These are phyloP conservation scores for Sebastes trivittatus DNA, from an alignment of 2,797 vertebrate genomes.

Conservation along the genomic window DNA sequence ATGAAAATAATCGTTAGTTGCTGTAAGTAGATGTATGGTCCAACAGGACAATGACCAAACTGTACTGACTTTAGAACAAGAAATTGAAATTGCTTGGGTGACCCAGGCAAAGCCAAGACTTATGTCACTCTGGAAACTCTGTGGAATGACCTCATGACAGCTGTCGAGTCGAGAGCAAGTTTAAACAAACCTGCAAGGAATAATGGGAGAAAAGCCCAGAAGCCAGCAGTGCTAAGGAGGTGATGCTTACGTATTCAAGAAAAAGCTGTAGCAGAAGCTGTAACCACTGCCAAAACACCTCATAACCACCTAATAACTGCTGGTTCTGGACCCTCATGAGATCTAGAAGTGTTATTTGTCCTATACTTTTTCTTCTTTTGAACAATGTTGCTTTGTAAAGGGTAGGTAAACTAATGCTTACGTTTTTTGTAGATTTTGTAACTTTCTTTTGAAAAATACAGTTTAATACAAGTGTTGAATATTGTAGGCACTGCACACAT, in stretches of 20 bases:
- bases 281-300: constrained; percentile 6
- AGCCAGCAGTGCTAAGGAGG: background rate
- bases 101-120: background rate
- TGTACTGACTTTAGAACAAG: background rate
- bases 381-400: background rate
- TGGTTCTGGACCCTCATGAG: background rate
- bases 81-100: background rate
- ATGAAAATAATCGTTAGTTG: too few species aligned
- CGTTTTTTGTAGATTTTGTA: background rate
- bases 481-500: background rate
- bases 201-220: constrained; percentile 5
- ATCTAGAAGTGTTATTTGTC: background rate
- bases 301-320: background rate
- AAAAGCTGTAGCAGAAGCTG: background rate
- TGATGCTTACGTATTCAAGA: background rate
- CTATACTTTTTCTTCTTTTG: background rate
- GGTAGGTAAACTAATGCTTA: background rate
- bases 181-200: background rate
- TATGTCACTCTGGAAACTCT: constrained; percentile 3
- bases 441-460: background rate
- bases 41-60: background rate
- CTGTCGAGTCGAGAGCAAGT: background rate
- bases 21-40: background rate
- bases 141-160: background rate
- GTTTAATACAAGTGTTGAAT: background rate